Base-by-base conservation (phyloP, 1,140 invertebrate species). In the Rhopalosiphum maidis region DNA sequence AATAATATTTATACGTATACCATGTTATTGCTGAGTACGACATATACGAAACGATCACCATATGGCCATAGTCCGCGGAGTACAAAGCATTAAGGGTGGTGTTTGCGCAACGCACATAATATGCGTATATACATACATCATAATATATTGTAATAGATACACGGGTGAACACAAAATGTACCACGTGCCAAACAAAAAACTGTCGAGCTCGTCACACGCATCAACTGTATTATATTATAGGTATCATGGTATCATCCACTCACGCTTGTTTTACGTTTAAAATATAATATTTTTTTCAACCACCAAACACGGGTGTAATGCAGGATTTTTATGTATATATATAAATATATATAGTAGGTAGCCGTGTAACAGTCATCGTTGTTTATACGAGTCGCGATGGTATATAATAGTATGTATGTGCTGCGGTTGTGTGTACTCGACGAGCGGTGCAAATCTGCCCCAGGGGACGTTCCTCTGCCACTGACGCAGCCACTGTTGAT, bases 371-470 rank as follows among this genome's bases (percentile, higher is more conserved):
- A n/a, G 60, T 77, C n/a, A n/a, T 77, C 60, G 60, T n/a, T 35
- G 60, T 35, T 77, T 77, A 77, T 77, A 77, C 60, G 30, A 77
- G 30, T n/a, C 30, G 15, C n/a, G 4, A 6, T 11, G n/a, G n/a
- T n/a, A 77, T 77, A 77, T 68, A 5, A 68, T 77, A 77, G n/a
- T 68, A n/a, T 68, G 15, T 15, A n/a, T 77, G 30, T 8, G 60
- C 15, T n/a, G 11, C 23, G 41, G 43, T 46, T 43, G 41, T 6
- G 23, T 23, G 25, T 5, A 41, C 83, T 46, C 15, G 85, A 43
- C 83, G 43, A 85, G 37, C 83, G 41, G 37, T 25, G 83, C 30
- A 86, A 86, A 86, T 86, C 85, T 86, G 85, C 85, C 85, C 85
- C 85, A 43, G 41, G 85, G 85, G 85, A 86, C 41, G 41, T 86